A percentile compares a stretch with the other conserved stretches of the same genome.
Evolutionary conservation across 2,888 invertebrate species (phyloP).

Genomic region (Slavum lentiscoides): DNA sequence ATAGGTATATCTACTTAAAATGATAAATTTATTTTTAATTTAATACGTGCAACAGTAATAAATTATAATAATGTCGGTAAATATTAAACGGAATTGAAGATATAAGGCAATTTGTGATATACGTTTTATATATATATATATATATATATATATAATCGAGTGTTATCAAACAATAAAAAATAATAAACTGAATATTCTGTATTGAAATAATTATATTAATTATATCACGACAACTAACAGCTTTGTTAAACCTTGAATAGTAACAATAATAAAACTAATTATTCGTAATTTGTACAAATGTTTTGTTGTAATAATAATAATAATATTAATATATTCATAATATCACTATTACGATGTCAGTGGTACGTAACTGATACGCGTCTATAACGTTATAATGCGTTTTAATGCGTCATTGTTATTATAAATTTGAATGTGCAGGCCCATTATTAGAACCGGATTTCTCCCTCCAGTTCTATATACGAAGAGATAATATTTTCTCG

Average conservation of each 20-base stretch:
- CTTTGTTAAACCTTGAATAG: neutral
- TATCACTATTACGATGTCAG: too few relatives aligned
- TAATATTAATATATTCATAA: neutral
- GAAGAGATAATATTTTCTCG: too few relatives aligned
- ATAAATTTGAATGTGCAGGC: too few relatives aligned
- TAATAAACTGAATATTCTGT: neutral
- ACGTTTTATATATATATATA: neutral
- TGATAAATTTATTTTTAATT: neutral
- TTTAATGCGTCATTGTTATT: too few relatives aligned
- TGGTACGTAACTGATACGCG: too few relatives aligned
- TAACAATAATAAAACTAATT: neutral
- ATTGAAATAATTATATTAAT: conserved; percentile 11
- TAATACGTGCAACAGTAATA: neutral
- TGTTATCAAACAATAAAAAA: neutral
- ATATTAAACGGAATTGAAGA: neutral
- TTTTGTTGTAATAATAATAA: neutral
- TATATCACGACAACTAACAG: neutral
- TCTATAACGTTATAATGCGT: too few relatives aligned
- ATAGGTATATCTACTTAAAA: neutral
- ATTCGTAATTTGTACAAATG: neutral
- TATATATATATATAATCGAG: neutral
- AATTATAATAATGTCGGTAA: neutral
- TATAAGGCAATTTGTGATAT: neutral
- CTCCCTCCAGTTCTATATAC: too few relatives aligned
- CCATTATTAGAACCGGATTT: too few relatives aligned